Percentiles rank a stretch among this genome's conserved stretches.
Evolutionary conservation across 2,797 vertebrate genomes (phyloP).

Genomic region (Lagorchestes hirsutus): DNA sequence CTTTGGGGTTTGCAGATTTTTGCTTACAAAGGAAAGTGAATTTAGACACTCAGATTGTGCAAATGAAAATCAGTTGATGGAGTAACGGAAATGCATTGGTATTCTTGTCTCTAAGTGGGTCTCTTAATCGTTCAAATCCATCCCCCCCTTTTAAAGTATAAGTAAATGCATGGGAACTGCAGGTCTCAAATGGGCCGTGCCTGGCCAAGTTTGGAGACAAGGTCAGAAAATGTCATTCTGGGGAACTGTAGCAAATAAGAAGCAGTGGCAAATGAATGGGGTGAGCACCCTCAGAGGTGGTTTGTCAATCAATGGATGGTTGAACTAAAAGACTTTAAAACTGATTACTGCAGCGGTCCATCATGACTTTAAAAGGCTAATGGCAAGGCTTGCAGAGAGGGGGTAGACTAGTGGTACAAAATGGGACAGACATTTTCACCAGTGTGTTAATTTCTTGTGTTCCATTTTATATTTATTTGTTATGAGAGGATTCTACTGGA

Average conservation of each 20-base stretch:
- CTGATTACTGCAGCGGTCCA: neutral
- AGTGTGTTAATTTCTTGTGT: neutral
- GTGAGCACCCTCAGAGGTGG: neutral
- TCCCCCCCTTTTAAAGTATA: neutral
- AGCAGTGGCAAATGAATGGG: neutral
- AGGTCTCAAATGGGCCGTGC: neutral
- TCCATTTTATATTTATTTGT: neutral
- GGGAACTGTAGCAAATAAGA: neutral
- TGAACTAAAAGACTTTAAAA: neutral
- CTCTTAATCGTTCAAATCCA: neutral
- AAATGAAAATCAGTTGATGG: constrained; percentile 23
- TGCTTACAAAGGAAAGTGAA: constrained; percentile 41
- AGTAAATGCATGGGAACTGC: neutral
- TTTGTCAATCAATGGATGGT: neutral
- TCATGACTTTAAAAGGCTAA: neutral
- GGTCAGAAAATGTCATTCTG: neutral
- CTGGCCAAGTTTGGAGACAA: neutral
- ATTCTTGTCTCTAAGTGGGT: constrained; percentile 1
- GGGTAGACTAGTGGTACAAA: neutral
- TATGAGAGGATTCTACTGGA: neutral
- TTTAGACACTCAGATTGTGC: neutral
- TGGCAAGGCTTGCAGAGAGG: neutral
- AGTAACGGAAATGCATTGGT: constrained; percentile 31
- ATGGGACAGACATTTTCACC: neutral
- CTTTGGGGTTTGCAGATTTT: neutral